A percentile compares a stretch with the other conserved stretches of the same genome.
These are phyloP conservation scores for Trichogramma evanescens DNA, from an alignment of 2,888 invertebrate species.

Conservation along the genomic window DNA sequence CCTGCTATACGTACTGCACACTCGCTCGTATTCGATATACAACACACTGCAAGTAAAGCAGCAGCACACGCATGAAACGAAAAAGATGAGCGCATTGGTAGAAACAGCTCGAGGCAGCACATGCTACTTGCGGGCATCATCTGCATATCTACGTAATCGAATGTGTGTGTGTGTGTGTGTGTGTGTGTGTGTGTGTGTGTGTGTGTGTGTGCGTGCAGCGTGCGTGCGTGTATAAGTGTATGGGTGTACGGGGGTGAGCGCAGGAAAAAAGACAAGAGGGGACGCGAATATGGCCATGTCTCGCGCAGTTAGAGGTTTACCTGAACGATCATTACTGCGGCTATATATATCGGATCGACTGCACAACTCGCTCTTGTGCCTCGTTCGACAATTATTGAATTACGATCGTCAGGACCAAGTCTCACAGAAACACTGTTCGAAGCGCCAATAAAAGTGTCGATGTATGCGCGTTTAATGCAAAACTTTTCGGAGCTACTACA, in stretches of 20 bases:
- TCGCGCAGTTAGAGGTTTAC: constrained; percentile 10
- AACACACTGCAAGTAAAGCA: neutral
- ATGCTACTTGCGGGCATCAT: constrained; percentile 31
- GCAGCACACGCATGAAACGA: neutral
- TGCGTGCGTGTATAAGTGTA: constrained; percentile 28
- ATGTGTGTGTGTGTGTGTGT: constrained; percentile 41
- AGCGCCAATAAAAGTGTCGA: too few species aligned
- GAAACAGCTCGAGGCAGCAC: neutral
- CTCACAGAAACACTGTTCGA: too few species aligned
- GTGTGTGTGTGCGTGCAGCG: too few species aligned
- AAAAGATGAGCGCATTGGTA: neutral
- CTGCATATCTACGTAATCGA: constrained; percentile 49
- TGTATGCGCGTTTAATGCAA: too few species aligned
- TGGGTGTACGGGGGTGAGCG: constrained; percentile 36
- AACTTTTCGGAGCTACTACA: too few species aligned
- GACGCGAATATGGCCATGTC: neutral
- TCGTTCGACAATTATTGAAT: neutral
- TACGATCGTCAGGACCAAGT: too few species aligned
- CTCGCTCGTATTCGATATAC: too few species aligned
- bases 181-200: too few species aligned
- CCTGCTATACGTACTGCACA: too few species aligned
- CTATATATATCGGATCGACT: neutral
- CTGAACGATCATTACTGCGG: constrained; percentile 9
- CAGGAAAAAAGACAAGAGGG: constrained; percentile 12
- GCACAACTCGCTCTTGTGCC: neutral